These are phyloP conservation scores for Latrodectus hesperus DNA, from an alignment of 2,888 invertebrate species.

Conservation along the genomic window DNA sequence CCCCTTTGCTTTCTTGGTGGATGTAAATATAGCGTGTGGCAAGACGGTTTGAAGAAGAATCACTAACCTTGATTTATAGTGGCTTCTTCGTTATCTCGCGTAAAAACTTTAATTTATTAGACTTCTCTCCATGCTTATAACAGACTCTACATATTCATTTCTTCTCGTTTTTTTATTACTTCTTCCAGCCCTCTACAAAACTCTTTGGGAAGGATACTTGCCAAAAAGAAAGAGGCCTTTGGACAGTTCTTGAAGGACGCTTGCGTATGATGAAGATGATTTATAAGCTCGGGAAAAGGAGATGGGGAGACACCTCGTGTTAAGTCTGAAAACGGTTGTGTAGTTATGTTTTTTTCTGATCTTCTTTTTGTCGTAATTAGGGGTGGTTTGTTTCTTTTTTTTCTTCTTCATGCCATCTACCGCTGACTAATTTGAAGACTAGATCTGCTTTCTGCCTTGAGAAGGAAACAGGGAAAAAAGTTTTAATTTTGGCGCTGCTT, in stretches of 20 bases:
- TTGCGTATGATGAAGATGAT: conserved; percentile 63
- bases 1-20: conserved; percentile 15
- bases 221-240: conserved; percentile 45
- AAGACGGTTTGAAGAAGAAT: conserved; percentile 61
- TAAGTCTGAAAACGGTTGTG: conserved; percentile 41
- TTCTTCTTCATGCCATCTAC: not conserved
- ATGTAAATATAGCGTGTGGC: conserved; percentile 68
- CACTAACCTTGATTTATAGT: conserved; percentile 68
- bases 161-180: conserved; percentile 23
- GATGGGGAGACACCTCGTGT: conserved; percentile 12
- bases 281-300: conserved; percentile 52
- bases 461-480: conserved; percentile 41
- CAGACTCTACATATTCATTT: conserved; percentile 68
- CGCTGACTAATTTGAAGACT: conserved; percentile 50
- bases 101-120: conserved; percentile 69
- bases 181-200: conserved; percentile 2
- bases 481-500: conserved; percentile 57
- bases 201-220: conserved; percentile 51
- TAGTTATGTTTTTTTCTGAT: conserved; percentile 27
- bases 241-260: conserved; percentile 63
- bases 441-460: not conserved
- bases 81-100: conserved; percentile 68
- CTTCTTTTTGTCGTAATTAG: conserved; percentile 56
- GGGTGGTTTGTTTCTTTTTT: conserved; percentile 58
- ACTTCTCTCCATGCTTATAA: conserved; percentile 57